Evolutionary conservation across 2,113 vertebrate species (phyloP).

Genomic region (Coregonus clupeaformis): DNA sequence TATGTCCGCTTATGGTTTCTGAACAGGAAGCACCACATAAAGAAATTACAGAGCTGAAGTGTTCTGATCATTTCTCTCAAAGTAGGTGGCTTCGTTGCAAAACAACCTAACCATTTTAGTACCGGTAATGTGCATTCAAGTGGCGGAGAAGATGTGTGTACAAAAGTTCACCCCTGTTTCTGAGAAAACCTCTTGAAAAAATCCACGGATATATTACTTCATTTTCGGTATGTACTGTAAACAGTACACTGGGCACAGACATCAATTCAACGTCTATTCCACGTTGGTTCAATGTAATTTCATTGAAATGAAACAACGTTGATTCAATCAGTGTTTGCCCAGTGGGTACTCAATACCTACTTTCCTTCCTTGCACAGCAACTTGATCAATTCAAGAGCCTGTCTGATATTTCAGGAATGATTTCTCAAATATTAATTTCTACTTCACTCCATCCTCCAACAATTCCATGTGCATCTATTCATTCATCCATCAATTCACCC

Average conservation of each 20-base stretch:
- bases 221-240: background rate
- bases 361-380: background rate
- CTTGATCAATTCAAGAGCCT: too few species aligned
- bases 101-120: constrained; percentile 24
- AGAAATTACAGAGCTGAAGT: constrained; percentile 9
- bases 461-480: background rate
- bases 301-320: too few species aligned
- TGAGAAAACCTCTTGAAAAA: background rate
- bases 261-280: too few species aligned
- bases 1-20: background rate
- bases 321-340: too few species aligned
- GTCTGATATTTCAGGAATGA: background rate
- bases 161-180: constrained; percentile 2
- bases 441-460: background rate
- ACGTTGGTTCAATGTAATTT: too few species aligned
- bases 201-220: background rate
- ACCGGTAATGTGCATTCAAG: constrained; percentile 8
- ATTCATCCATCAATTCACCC: background rate
- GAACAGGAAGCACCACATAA: constrained; percentile 16
- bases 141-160: constrained; percentile 13
- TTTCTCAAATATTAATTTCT: background rate
- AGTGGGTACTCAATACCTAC: background rate
- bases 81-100: background rate
- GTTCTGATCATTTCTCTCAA: background rate
- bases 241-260: background rate